Percentiles rank a stretch among this genome's conserved stretches.
phyloP scores from a whole-genome alignment of 2,888 invertebrate species.

The Drosophila sordidapex region DNA sequence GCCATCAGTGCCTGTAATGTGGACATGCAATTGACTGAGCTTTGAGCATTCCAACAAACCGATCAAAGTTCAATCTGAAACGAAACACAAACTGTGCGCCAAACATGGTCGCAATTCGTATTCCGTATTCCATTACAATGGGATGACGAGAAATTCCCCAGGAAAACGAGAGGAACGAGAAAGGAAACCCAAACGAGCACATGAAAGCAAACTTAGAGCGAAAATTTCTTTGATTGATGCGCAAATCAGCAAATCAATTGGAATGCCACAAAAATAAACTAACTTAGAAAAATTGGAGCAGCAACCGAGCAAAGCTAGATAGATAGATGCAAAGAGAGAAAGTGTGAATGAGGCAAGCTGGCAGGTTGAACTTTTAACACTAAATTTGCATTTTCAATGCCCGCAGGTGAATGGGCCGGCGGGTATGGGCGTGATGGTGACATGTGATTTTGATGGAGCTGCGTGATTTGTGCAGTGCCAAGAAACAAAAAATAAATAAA shows the following conservation, averaged over 20 bases:
- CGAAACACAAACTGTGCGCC: constrained; percentile 19
- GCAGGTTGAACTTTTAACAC: constrained; percentile 45
- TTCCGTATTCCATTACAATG: constrained; percentile 6
- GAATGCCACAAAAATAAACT: constrained; percentile 59
- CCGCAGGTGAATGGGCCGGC: constrained; percentile 32
- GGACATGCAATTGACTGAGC: constrained; percentile 47
- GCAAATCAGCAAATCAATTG: constrained; percentile 75
- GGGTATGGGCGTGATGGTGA: constrained; percentile 26
- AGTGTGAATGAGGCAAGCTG: constrained; percentile 17
- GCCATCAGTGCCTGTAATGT: background rate
- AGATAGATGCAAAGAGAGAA: background rate
- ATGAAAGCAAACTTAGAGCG: constrained; percentile 52
- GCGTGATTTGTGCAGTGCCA: constrained; percentile 50
- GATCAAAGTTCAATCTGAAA: constrained; percentile 10
- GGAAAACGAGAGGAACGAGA: background rate
- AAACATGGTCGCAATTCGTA: constrained; percentile 2
- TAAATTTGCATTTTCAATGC: constrained; percentile 67
- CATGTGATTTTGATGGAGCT: constrained; percentile 46
- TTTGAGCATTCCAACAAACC: constrained; percentile 14
- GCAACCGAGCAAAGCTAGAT: constrained; percentile 5
- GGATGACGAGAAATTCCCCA: constrained; percentile 5
- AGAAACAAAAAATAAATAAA: constrained; percentile 1
- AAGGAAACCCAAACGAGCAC: constrained; percentile 32
- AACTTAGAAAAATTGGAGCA: constrained; percentile 27
- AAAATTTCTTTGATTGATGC: constrained; percentile 69